Evolutionary conservation across 2,888 invertebrate genomes (phyloP).

Genomic region (Cancer borealis): DNA sequence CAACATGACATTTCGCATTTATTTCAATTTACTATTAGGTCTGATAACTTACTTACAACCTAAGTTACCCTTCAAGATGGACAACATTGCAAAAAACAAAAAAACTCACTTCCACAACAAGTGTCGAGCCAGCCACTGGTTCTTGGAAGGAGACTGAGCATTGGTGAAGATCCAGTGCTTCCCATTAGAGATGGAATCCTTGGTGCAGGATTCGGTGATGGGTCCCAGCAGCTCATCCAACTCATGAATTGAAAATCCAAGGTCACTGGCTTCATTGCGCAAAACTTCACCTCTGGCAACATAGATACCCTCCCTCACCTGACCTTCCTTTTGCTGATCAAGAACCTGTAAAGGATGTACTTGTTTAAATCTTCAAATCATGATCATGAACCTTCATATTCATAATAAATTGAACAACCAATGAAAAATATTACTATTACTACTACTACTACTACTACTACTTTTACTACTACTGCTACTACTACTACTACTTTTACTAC

Average conservation of each 20-base stretch:
- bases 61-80: background rate
- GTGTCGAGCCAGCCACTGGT: slow-evolving; percentile 93
- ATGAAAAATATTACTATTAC: background rate
- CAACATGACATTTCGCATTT: too few species aligned
- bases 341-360: slow-evolving; percentile 83
- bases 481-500: too few species aligned
- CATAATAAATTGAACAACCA: background rate
- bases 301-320: slow-evolving; percentile 90
- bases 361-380: background rate
- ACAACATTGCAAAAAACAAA: background rate
- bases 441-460: too few species aligned
- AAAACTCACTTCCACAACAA: slow-evolving; percentile 90
- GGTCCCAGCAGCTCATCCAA: slow-evolving; percentile 93
- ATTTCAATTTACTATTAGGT: too few species aligned
- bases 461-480: too few species aligned
- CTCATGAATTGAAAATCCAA: slow-evolving; percentile 89
- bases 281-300: slow-evolving; percentile 82
- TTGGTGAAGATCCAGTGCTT: slow-evolving; percentile 99
- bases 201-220: slow-evolving; percentile 97
- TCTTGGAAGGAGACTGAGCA: slow-evolving; percentile 89
- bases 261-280: slow-evolving; percentile 85
- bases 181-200: slow-evolving; percentile 97
- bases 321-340: slow-evolving; percentile 93
- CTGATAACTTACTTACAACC: too few species aligned
- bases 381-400: background rate